Base-by-base conservation (phyloP, 2,888 invertebrate genomes). In the Chaetoderma sp. region DNA sequence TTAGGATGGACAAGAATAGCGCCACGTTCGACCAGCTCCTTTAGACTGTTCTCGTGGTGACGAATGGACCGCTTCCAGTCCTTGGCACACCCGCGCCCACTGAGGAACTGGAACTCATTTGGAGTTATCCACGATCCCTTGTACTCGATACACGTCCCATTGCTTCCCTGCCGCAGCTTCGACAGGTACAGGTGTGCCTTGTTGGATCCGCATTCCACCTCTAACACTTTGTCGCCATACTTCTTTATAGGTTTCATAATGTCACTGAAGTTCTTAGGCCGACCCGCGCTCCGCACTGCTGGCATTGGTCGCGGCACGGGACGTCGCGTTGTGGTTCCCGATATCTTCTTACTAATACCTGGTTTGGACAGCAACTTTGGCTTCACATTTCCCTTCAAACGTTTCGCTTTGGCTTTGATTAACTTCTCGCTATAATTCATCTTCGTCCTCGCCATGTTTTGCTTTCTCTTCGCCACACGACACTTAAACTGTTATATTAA, bases 21-120 rank as follows among this genome's bases (percentile, higher is more conserved):
- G 62, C 86, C 87, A 75, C 87, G 87, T 61, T 86, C 80, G 64
- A 88, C 80, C 61, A 88, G 76, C 57, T 88, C 78, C 73, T 88
- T 88, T 68, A 88, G 79, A 73, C 87, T 87, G 69, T 86, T 85
- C 18, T 88, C 88, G 63, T 86, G 83, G 71, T 88, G 88, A 44
- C 88, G 80, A 65, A 88, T 88, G 49, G 87, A 87, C 3, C 87
- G 70, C 72, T 88, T 87, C 87, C 87, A 87, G 73, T 88, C 88
- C 76, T 88, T 88, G 56, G 88, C 88, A 39, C 87, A 86, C 74
- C 88, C 87, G 52, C 88, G 72, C 16, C 88, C 88, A 76, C 88
- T 87, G 42, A 88, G 81, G 60, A 81, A 82, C 75, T 88, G 88
- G 71, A 88, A 88, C 76, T 88, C 87, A 77, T 88, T 88, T 3